These are phyloP conservation scores for Prunella strophiata DNA, from an alignment of 2,797 vertebrate genomes.

Conservation along the genomic window DNA sequence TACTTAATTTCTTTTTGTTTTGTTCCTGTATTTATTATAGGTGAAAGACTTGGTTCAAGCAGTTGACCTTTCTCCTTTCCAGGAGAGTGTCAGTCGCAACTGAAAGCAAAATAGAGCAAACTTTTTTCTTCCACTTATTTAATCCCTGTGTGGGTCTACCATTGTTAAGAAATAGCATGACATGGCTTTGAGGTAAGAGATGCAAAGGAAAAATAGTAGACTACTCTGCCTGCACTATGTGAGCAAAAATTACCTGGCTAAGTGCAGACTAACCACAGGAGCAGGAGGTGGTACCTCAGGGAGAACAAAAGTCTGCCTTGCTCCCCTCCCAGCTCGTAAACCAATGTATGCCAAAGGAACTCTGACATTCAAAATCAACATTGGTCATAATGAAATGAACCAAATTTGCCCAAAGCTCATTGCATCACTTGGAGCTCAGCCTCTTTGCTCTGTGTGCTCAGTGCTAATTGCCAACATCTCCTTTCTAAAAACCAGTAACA, in stretches of 20 bases:
- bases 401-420: background rate
- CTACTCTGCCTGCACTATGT: background rate
- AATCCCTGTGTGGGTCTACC: background rate
- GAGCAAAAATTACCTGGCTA: background rate
- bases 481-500: background rate
- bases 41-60: background rate
- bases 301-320: background rate
- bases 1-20: background rate
- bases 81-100: background rate
- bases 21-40: background rate
- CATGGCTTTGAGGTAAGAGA: background rate
- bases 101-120: background rate
- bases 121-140: background rate
- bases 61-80: background rate
- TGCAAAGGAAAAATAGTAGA: background rate
- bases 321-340: background rate
- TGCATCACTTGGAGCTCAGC: background rate
- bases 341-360: background rate
- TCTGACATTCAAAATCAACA: background rate
- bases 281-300: background rate
- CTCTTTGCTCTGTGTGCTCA: accelerated
- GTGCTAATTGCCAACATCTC: background rate
- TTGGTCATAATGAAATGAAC: accelerated
- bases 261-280: background rate
- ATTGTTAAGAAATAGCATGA: background rate